A percentile compares a stretch with the other conserved stretches of the same genome.
phyloP scores from a whole-genome alignment of 2,888 invertebrate species.

The Epinotia bilunana region DNA sequence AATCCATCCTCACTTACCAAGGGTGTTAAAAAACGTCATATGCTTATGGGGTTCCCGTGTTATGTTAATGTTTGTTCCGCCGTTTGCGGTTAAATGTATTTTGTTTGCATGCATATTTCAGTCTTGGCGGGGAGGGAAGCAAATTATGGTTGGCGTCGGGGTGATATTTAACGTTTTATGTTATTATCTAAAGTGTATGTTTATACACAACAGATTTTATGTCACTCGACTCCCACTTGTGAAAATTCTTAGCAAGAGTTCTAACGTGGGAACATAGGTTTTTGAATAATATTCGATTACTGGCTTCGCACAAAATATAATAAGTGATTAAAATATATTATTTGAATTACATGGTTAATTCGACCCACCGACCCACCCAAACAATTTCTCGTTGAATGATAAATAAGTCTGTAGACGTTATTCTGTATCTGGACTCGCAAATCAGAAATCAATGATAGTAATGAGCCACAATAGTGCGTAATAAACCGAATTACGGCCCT shows the following conservation, averaged over 20 bases:
- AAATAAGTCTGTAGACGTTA: neutral
- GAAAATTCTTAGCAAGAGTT: neutral
- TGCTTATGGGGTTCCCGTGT: slow-evolving; percentile 82
- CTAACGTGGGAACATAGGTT: neutral
- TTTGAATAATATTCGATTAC: neutral
- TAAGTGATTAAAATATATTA: too few relatives aligned
- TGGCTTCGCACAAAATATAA: too few relatives aligned
- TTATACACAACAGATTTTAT: neutral
- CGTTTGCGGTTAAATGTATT: slow-evolving; percentile 58
- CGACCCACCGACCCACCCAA: too few relatives aligned
- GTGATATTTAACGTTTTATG: slow-evolving; percentile 5
- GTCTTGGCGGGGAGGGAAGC: slow-evolving; percentile 18
- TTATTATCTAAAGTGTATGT: slow-evolving; percentile 4
- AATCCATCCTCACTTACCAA: slow-evolving; percentile 66
- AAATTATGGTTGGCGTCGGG: slow-evolving; percentile 21
- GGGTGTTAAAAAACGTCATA: slow-evolving; percentile 80
- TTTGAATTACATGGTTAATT: too few relatives aligned
- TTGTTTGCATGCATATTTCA: slow-evolving; percentile 42
- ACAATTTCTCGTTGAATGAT: neutral
- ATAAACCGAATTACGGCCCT: slow-evolving; percentile 70
- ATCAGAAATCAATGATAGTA: slow-evolving; percentile 63
- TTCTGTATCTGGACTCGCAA: slow-evolving; percentile 16
- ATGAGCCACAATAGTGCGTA: slow-evolving; percentile 64
- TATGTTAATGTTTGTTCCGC: slow-evolving; percentile 73
- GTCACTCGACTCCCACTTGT: neutral